Evolutionary conservation across 2,113 vertebrate species (phyloP), one percentile per base, ranked within the genome.

Genomic region (Dipodomys ordii): DNA sequence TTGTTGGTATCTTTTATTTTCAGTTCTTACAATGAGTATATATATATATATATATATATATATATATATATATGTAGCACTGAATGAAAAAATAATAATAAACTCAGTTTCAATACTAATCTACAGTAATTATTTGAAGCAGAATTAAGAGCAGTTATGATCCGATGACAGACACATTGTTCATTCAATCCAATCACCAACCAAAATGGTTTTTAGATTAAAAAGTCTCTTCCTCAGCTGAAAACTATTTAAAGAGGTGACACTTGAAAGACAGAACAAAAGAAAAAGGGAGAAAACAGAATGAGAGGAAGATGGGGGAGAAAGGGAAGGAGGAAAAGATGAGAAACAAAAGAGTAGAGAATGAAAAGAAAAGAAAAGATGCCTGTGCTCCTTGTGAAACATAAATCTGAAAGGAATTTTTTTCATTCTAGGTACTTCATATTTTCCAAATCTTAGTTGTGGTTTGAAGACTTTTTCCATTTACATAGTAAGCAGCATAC

Each of bases 61-160:
- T 20, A 71, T 28, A 83, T 32, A 12, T 39, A 39, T 39, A 39
- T 39, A 35, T 35, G 35, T 35, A 79, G n/a, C 60, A 83, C n/a
- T 88, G 6, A 83, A 88, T 22, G 82, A 90, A 77, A 57, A 78
- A 60, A 88, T 57, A 46, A 3, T 88, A 94, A 82, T 39, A 39
- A 39, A 39, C 39, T 91, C 65, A 91, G 39, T 92, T 92, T 91
- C 30, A 86, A 46, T 86, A 35, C 68, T 83, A 74, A 88, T 76
- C 25, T 86, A 62, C 53, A 57, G 7, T 53, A 93, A 91, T 72
- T 88, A 72, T 9, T 32, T 28, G 76, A 95, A 88, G 65, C 68
- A 64, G 28, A 94, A 91, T 65, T 72, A 49, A 90, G 91, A 83
- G 30, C n/a, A 87, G n/a, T 49, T 44, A 74, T 86, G 23, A 82